Conservation (phyloP, 2,797 vertebrate species). For the Gymnodraco acuticeps region DNA sequence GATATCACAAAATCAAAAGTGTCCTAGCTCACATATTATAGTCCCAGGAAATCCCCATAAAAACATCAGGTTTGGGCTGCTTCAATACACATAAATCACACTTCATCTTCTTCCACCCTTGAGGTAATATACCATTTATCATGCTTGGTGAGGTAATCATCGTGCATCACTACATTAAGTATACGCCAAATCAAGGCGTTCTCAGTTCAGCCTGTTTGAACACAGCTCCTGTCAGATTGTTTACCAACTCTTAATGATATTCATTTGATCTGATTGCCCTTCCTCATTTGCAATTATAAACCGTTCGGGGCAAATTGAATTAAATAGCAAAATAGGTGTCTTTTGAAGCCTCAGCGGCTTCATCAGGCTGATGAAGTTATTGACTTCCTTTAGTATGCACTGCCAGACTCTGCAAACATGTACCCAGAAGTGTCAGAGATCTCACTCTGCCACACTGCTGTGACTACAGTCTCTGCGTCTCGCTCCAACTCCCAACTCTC, state of each 20-base stretch:
- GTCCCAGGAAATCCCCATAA: slow-evolving; percentile 57
- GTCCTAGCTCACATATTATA: slow-evolving; percentile 26
- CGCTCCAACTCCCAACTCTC: background rate
- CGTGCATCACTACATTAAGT: background rate
- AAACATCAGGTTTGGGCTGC: background rate
- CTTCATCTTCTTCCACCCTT: slow-evolving; percentile 12
- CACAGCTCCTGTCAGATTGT: slow-evolving; percentile 33
- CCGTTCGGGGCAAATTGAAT: slow-evolving; percentile 39
- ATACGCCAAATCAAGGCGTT: slow-evolving; percentile 9
- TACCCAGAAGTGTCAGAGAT: slow-evolving; percentile 46
- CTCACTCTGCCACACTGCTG: slow-evolving; percentile 35
- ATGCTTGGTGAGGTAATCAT: slow-evolving; percentile 15
- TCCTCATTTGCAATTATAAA: slow-evolving; percentile 54
- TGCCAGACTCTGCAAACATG: slow-evolving; percentile 57
- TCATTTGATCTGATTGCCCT: slow-evolving; percentile 48
- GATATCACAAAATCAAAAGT: slow-evolving; percentile 62
- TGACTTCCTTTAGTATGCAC: slow-evolving; percentile 48
- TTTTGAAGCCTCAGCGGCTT: slow-evolving; percentile 39
- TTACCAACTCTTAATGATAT: slow-evolving; percentile 53
- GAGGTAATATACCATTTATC: slow-evolving; percentile 20
- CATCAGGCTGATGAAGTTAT: slow-evolving; percentile 29
- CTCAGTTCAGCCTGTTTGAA: slow-evolving; percentile 24
- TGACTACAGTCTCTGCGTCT: slow-evolving; percentile 19
- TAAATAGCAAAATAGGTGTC: slow-evolving; percentile 51
- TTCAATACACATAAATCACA: slow-evolving; percentile 32